A percentile compares a stretch with the other conserved stretches of the same genome.
These are phyloP conservation scores for Lamellibrachia columna DNA, from an alignment of 2,888 invertebrate genomes.

Conservation along the genomic window DNA sequence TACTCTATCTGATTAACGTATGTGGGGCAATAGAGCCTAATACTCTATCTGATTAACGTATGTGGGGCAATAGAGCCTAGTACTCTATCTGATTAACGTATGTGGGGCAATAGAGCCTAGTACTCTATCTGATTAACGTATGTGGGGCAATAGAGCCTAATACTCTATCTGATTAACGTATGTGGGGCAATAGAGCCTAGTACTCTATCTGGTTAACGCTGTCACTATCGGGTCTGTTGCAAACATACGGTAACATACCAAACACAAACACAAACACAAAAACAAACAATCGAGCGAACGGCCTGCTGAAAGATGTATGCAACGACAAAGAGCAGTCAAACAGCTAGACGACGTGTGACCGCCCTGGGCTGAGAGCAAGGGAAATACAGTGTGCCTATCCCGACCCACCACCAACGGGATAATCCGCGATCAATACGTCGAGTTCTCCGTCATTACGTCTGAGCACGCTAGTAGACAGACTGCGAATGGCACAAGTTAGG, in stretches of 20 bases:
- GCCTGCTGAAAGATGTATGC: background rate
- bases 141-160: too few species aligned
- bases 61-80: background rate
- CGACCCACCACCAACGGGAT: background rate
- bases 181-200: too few species aligned
- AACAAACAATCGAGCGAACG: background rate
- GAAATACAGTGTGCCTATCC: background rate
- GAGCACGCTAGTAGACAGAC: background rate
- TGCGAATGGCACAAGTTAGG: background rate
- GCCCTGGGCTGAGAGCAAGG: background rate
- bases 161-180: too few species aligned
- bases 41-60: background rate
- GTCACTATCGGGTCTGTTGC: background rate
- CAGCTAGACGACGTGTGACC: background rate
- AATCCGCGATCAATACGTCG: background rate
- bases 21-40: too few species aligned
- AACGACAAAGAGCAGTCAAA: background rate
- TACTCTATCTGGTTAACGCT: background rate
- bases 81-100: background rate
- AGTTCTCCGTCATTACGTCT: background rate
- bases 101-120: too few species aligned
- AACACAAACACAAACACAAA: background rate
- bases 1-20: background rate
- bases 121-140: too few species aligned
- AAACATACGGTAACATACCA: background rate